phyloP scores from a whole-genome alignment of 2,797 vertebrate genomes.

The Phrynocephalus vlangalii region DNA sequence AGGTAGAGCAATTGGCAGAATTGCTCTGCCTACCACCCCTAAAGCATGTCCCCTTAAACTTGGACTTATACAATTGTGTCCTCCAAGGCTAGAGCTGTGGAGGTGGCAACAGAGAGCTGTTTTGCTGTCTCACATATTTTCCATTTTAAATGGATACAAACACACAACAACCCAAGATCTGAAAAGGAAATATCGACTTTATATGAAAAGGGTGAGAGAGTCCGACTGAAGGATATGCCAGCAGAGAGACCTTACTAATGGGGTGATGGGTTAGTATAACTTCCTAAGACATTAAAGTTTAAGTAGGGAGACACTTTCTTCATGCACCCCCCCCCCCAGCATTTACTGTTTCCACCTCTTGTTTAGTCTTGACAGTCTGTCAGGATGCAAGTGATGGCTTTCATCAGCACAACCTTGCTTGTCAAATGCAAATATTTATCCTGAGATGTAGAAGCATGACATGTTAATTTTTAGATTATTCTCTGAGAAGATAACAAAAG shows the following conservation, averaged over 20 bases:
- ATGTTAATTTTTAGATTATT: constrained; percentile 34
- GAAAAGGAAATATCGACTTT: background rate
- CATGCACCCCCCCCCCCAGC: too few species aligned
- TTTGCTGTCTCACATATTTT: background rate
- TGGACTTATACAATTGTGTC: too few species aligned
- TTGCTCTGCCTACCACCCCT: background rate
- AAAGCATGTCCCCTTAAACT: background rate
- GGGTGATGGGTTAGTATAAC: background rate
- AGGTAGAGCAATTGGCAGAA: background rate
- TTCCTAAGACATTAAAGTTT: background rate
- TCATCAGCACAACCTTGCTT: constrained; percentile 36
- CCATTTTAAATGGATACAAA: background rate
- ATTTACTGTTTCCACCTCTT: constrained; percentile 8
- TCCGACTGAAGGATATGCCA: background rate
- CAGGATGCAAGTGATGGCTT: constrained; percentile 41
- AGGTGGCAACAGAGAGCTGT: too few species aligned
- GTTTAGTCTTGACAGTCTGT: constrained; percentile 7
- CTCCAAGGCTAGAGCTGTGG: background rate
- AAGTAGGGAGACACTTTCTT: background rate
- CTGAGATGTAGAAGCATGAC: background rate
- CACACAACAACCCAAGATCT: background rate
- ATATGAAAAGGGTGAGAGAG: background rate
- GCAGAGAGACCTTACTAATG: background rate
- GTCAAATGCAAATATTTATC: constrained; percentile 6
- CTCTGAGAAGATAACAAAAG: constrained; percentile 20